A percentile compares a stretch with the other conserved stretches of the same genome.
Evolutionary conservation across 2,113 vertebrate species (phyloP).

Genomic region (Chaetops frenatus): DNA sequence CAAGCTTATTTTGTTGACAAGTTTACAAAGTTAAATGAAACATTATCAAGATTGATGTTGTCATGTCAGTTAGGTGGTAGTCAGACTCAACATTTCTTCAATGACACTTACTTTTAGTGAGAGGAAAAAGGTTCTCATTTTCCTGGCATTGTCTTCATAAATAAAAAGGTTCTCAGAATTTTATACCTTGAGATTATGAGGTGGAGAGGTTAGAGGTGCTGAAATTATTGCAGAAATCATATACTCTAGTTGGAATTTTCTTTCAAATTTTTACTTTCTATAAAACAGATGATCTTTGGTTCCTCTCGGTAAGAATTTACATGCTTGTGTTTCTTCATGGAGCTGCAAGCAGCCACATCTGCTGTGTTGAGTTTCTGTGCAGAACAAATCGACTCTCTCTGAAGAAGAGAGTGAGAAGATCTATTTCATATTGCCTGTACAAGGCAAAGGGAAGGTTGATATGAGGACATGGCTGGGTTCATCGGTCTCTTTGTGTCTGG

Average conservation of each 20-base stretch:
- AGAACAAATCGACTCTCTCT: background rate
- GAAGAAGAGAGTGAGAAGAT: background rate
- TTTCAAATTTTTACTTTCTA: background rate
- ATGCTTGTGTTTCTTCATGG: background rate
- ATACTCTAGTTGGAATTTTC: background rate
- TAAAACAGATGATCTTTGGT: background rate
- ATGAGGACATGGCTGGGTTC: background rate
- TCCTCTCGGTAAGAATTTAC: background rate
- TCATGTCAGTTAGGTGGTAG: background rate
- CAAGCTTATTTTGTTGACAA: background rate
- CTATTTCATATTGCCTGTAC: background rate
- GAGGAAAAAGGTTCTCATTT: background rate
- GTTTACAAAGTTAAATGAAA: background rate
- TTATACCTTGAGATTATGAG: background rate
- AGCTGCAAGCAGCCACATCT: background rate
- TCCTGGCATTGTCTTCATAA: background rate
- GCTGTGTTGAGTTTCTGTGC: background rate
- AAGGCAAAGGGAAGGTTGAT: background rate
- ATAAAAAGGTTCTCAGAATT: background rate
- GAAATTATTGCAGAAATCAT: background rate
- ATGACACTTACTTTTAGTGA: background rate
- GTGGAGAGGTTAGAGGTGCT: background rate
- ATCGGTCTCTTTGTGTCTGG: rapidly evolving
- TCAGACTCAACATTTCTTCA: background rate
- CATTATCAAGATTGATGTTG: background rate